A percentile compares a stretch with the other conserved stretches of the same genome.
Evolutionary conservation across 2,113 vertebrate species (phyloP).

Genomic region (Sinocyclocheilus grahami): DNA sequence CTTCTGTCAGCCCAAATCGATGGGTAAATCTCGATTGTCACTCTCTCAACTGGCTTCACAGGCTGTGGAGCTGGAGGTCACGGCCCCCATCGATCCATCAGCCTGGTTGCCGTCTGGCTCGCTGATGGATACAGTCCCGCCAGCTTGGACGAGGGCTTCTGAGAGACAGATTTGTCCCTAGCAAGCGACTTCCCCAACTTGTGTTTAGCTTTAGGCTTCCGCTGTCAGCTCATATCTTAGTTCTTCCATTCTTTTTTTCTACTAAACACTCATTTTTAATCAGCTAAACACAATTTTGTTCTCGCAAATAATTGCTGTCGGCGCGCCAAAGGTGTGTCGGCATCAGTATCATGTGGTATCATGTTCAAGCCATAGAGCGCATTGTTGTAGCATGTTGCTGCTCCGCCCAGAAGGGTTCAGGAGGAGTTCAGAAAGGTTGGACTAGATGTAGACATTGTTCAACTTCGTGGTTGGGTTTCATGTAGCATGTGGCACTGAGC

Average conservation of each 20-base stretch:
- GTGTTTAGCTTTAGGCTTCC: slow-evolving; percentile 14
- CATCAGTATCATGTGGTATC: neutral
- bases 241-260: neutral
- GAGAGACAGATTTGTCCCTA: slow-evolving; percentile 38
- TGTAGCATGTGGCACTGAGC: slow-evolving; percentile 41
- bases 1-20: slow-evolving; percentile 52
- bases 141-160: slow-evolving; percentile 32
- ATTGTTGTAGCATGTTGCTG: slow-evolving; percentile 1
- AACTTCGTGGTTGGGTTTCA: slow-evolving; percentile 44
- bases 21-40: slow-evolving; percentile 60
- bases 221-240: neutral
- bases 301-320: neutral
- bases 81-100: slow-evolving; percentile 59
- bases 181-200: slow-evolving; percentile 1
- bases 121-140: slow-evolving; percentile 56
- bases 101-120: slow-evolving; percentile 54
- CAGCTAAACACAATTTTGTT: neutral
- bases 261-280: neutral
- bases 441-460: slow-evolving; percentile 39
- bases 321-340: neutral
- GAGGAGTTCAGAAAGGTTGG: slow-evolving; percentile 53
- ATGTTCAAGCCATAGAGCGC: slow-evolving; percentile 1
- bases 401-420: slow-evolving; percentile 38
- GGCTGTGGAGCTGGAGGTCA: slow-evolving; percentile 54
- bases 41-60: slow-evolving; percentile 40